These are phyloP conservation scores for Todus mexicanus DNA, from an alignment of 2,797 vertebrate genomes.

Conservation along the genomic window DNA sequence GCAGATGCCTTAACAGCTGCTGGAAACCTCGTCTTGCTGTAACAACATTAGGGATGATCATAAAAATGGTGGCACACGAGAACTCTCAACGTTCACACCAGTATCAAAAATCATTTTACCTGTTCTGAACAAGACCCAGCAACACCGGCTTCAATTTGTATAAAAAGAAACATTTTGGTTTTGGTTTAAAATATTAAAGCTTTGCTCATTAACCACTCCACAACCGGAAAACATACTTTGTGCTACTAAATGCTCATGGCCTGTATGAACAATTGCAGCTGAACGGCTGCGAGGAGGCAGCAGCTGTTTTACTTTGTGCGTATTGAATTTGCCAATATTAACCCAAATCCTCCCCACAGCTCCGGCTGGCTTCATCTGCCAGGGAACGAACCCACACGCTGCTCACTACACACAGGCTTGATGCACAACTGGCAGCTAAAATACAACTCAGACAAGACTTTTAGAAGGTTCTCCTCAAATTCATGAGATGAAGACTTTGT, in stretches of 20 bases:
- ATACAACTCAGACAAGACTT: not conserved
- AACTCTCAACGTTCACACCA: accelerated
- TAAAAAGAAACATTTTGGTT: accelerated
- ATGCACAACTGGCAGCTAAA: not conserved
- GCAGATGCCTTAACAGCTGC: accelerated
- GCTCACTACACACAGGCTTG: not conserved
- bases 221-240: not conserved
- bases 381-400: not conserved
- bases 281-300: not conserved
- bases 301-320: not conserved
- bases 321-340: not conserved
- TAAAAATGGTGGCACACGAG: accelerated
- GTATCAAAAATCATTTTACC: not conserved
- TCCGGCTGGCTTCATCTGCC: not conserved
- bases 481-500: not conserved
- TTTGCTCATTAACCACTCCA: not conserved
- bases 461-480: not conserved
- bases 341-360: not conserved
- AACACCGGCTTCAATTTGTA: not conserved
- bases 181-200: not conserved
- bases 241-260: not conserved
- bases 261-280: not conserved
- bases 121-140: not conserved
- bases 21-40: not conserved
- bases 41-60: not conserved